Conservation (phyloP, 2,113 vertebrate species). For the Microcebus murinus region DNA sequence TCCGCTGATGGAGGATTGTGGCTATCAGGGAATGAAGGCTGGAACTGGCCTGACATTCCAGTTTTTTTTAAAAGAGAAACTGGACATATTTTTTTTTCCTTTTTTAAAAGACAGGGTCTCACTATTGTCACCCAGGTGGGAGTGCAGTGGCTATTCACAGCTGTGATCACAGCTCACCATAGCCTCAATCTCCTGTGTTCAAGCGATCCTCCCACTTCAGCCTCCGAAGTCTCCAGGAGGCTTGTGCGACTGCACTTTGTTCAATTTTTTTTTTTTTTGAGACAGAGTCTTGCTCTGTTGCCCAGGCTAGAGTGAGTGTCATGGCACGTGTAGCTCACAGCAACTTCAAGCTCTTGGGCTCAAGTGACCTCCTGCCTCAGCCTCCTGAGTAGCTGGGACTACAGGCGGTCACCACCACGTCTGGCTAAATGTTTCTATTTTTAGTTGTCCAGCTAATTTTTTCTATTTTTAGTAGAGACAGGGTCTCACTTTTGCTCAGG, state of each 20-base stretch:
- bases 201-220: not conserved
- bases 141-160: not conserved
- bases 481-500: too few relatives aligned
- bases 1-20: too few relatives aligned
- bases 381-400: too few relatives aligned
- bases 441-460: too few relatives aligned
- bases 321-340: too few relatives aligned
- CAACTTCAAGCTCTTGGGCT: too few relatives aligned
- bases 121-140: not conserved
- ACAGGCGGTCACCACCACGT: too few relatives aligned
- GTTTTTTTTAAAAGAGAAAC: conserved; percentile 14
- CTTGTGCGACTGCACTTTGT: not conserved
- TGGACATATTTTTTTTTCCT: not conserved
- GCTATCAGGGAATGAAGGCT: not conserved
- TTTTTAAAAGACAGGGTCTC: not conserved
- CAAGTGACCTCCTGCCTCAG: too few relatives aligned
- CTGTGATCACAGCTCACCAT: not conserved
- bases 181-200: not conserved
- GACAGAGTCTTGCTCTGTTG: too few relatives aligned
- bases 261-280: not conserved
- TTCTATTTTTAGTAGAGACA: too few relatives aligned
- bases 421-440: too few relatives aligned
- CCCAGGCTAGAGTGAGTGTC: too few relatives aligned
- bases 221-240: not conserved
- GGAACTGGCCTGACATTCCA: not conserved